Conservation (phyloP, 2,113 vertebrate genomes). For the Phrynosoma platyrhinos region DNA sequence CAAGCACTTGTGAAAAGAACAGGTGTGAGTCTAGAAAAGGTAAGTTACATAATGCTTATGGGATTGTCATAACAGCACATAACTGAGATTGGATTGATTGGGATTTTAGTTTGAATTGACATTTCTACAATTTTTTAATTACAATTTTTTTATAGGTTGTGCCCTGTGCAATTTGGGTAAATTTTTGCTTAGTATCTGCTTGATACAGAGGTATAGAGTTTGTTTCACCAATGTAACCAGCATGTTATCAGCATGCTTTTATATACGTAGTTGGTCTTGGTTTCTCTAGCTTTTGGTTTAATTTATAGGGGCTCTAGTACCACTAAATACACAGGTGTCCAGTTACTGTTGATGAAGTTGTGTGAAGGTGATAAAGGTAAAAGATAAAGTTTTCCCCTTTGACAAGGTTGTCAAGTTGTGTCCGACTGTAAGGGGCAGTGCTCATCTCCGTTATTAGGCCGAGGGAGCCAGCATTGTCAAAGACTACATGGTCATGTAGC, state of each 20-base stretch:
- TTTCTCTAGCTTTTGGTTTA: neutral
- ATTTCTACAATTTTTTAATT: neutral
- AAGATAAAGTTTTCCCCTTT: no score
- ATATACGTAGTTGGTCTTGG: neutral
- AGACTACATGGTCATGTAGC: no score
- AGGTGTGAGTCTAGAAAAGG: conserved; percentile 95
- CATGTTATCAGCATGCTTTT: neutral
- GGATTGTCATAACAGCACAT: neutral
- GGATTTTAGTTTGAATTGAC: conserved; percentile 10
- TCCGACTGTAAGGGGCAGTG: no score
- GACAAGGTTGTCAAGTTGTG: no score
- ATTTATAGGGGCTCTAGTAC: neutral
- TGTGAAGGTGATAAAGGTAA: no score
- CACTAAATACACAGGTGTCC: no score
- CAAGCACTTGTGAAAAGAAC: conserved; percentile 98
- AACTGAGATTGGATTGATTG: neutral
- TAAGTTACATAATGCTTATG: conserved; percentile 59
- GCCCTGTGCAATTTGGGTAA: neutral
- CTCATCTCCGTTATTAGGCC: no score
- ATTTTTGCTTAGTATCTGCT: neutral
- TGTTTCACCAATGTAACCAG: neutral
- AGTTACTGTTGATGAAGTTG: neutral
- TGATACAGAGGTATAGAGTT: neutral
- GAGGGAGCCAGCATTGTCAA: no score
- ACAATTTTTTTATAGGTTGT: neutral